Evolutionary conservation across 2,888 invertebrate species (phyloP).

Genomic region (Dione vanillae): DNA sequence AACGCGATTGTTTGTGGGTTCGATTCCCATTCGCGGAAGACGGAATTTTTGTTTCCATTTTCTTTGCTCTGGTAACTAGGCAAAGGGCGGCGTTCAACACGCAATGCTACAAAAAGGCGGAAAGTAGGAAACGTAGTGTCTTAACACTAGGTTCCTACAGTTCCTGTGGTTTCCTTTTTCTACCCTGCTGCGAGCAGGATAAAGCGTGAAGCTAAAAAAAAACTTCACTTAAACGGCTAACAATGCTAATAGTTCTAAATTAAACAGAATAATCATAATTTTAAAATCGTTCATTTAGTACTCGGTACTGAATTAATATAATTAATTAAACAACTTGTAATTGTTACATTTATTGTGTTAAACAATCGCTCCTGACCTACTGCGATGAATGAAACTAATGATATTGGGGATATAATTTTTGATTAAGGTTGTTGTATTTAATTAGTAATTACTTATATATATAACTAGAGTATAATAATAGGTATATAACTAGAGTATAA

Average conservation of each 20-base stretch:
- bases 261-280: neutral
- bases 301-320: too few species aligned
- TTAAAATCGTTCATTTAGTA: neutral
- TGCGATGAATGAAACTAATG: slow-evolving; percentile 18
- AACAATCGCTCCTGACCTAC: slow-evolving; percentile 30
- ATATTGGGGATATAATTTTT: slow-evolving; percentile 28
- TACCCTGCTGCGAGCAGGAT: too few species aligned
- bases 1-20: neutral
- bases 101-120: neutral
- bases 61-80: neutral
- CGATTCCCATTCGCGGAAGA: too few species aligned
- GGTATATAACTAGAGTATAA: neutral
- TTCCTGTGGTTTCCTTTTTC: too few species aligned
- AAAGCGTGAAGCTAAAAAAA: too few species aligned
- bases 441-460: too few species aligned
- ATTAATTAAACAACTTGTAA: neutral
- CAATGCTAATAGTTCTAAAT: neutral
- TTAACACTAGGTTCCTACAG: too few species aligned
- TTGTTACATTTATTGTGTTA: slow-evolving; percentile 6
- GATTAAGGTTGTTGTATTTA: slow-evolving; percentile 13
- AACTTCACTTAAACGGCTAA: neutral
- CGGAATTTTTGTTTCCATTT: too few species aligned
- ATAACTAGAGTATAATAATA: neutral
- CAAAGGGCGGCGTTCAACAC: neutral
- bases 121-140: too few species aligned